Percentiles rank a stretch among this genome's conserved stretches.
These are phyloP conservation scores for Murina feae DNA, from an alignment of 2,113 vertebrate genomes.

Conservation along the genomic window DNA sequence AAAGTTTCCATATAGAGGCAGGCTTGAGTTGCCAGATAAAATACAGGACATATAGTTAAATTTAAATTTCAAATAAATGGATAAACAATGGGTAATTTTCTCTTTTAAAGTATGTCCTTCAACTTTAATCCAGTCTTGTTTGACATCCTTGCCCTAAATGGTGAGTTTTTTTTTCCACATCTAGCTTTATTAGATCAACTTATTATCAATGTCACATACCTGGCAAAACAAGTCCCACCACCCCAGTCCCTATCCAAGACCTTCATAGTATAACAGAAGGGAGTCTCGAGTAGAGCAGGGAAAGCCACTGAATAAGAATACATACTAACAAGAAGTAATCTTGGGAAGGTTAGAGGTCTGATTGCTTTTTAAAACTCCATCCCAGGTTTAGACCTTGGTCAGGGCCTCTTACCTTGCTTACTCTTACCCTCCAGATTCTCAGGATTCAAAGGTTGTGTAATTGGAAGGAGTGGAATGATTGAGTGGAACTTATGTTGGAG, in stretches of 20 bases:
- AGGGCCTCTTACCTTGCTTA: neutral
- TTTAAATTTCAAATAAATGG: neutral
- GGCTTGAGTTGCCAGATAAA: constrained; percentile 1
- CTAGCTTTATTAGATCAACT: constrained; percentile 4
- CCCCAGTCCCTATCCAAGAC: neutral
- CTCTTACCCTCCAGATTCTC: neutral
- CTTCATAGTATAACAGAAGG: neutral
- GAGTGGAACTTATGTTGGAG: neutral
- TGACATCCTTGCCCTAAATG: neutral
- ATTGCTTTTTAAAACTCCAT: neutral
- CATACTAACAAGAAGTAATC: neutral
- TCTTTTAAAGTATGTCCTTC: neutral
- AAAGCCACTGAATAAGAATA: neutral
- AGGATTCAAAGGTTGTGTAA: neutral
- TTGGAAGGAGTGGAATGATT: neutral
- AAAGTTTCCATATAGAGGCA: neutral
- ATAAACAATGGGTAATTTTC: neutral
- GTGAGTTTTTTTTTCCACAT: neutral
- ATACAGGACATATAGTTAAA: neutral
- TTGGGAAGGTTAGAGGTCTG: neutral
- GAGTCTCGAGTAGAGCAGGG: neutral
- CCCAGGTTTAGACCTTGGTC: neutral
- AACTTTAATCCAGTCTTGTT: neutral
- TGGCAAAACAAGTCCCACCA: neutral
- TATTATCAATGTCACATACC: neutral